These are phyloP conservation scores for Pseudococcus jackbeardsleyi DNA, from an alignment of 2,888 invertebrate genomes.

Conservation along the genomic window DNA sequence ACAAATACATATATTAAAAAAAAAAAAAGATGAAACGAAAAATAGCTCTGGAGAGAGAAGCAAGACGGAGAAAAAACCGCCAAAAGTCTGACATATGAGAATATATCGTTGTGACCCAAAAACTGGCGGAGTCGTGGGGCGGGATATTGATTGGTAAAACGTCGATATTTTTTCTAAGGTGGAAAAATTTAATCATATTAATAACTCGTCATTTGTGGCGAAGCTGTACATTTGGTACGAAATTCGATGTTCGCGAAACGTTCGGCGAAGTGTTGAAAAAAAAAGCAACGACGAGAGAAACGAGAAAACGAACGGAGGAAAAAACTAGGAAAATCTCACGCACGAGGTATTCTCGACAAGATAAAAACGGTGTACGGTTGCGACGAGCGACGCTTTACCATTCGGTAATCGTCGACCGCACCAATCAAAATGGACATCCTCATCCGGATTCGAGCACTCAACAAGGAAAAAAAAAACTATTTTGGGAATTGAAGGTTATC, in stretches of 20 bases:
- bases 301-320: not conserved
- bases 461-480: slow-evolving; percentile 36
- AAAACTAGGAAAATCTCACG: not conserved
- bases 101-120: slow-evolving; percentile 47
- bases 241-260: not conserved
- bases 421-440: slow-evolving; percentile 40
- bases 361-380: slow-evolving; percentile 13
- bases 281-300: not conserved
- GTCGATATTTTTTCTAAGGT: slow-evolving; percentile 41
- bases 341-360: not conserved
- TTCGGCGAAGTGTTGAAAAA: not conserved
- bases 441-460: slow-evolving; percentile 40
- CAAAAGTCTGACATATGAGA: slow-evolving; percentile 32
- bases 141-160: slow-evolving; percentile 23
- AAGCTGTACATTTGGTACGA: slow-evolving; percentile 1
- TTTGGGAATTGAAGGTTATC: slow-evolving; percentile 55
- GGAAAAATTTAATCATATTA: slow-evolving; percentile 51
- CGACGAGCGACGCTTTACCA: slow-evolving; percentile 12
- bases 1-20: slow-evolving; percentile 29
- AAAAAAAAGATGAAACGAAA: not conserved
- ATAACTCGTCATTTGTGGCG: slow-evolving; percentile 47
- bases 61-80: not conserved
- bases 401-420: slow-evolving; percentile 43
- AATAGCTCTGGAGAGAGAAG: not conserved
- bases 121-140: not conserved